phyloP scores from a whole-genome alignment of 2,113 vertebrate species.

The Cisticola juncidis region DNA sequence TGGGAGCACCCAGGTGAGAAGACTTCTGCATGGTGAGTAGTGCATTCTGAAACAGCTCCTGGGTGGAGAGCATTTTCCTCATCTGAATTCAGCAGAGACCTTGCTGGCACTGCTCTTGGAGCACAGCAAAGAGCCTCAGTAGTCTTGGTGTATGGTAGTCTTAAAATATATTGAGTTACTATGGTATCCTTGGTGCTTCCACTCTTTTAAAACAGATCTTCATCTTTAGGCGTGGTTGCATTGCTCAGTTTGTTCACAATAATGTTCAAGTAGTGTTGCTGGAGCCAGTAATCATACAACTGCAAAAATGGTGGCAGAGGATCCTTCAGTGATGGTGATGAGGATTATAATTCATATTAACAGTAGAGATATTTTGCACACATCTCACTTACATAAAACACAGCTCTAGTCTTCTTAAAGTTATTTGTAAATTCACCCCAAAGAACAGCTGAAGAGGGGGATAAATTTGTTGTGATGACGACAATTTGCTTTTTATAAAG shows the following conservation, averaged over 20 bases:
- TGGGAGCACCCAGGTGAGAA: conserved; percentile 33
- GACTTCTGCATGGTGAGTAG: conserved; percentile 64
- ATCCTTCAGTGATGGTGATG: not conserved
- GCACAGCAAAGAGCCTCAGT: not conserved
- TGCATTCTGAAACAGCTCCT: not conserved
- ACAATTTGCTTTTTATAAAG: not conserved
- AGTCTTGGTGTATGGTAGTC: not conserved
- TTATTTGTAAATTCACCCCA: not conserved
- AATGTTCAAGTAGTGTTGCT: not conserved
- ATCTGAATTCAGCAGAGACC: not conserved
- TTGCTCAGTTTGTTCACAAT: not conserved
- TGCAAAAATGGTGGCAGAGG: not conserved
- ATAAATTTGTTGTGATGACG: not conserved
- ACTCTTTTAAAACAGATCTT: not conserved
- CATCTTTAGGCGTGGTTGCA: not conserved
- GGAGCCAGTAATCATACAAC: not conserved
- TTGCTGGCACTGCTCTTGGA: not conserved
- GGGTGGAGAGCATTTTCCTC: not conserved
- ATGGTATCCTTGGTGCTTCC: not conserved
- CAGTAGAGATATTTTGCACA: not conserved
- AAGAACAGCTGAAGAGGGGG: not conserved
- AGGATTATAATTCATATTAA: not conserved
- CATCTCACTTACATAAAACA: not conserved
- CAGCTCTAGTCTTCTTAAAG: not conserved
- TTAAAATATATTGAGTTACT: not conserved